These are phyloP conservation scores for Naja naja DNA, from an alignment of 2,113 vertebrate species.

Conservation along the genomic window DNA sequence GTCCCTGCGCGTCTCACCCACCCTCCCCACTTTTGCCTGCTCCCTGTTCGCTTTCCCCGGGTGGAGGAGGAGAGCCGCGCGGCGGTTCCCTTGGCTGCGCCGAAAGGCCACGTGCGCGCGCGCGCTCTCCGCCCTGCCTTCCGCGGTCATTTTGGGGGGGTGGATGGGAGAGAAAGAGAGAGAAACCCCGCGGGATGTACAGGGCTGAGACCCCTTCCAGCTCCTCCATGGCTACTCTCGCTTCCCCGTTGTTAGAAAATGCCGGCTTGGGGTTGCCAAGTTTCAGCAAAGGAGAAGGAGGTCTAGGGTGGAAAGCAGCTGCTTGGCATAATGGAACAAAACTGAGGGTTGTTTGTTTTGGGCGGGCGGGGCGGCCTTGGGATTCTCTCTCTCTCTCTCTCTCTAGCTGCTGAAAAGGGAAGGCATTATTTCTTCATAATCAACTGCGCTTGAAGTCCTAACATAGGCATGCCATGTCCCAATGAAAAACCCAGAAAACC, in stretches of 20 bases:
- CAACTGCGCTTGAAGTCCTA: background rate
- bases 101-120: background rate
- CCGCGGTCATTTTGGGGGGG: background rate
- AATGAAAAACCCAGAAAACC: background rate
- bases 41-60: background rate
- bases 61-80: background rate
- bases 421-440: background rate
- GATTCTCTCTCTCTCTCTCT: background rate
- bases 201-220: too few relatives aligned
- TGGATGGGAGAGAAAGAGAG: too few relatives aligned
- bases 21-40: background rate
- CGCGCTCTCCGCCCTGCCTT: background rate
- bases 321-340: background rate
- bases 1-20: background rate
- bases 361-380: background rate
- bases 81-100: background rate
- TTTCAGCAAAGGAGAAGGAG: background rate
- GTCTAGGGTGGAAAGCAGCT: background rate
- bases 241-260: background rate
- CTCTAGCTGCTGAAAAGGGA: background rate
- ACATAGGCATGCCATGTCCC: rapidly evolving
- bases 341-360: too few relatives aligned
- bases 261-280: background rate
- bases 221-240: background rate
- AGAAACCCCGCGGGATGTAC: too few relatives aligned